Percentiles rank a stretch among this genome's conserved stretches.
phyloP scores from a whole-genome alignment of 2,797 vertebrate genomes.

The Chanos chanos region DNA sequence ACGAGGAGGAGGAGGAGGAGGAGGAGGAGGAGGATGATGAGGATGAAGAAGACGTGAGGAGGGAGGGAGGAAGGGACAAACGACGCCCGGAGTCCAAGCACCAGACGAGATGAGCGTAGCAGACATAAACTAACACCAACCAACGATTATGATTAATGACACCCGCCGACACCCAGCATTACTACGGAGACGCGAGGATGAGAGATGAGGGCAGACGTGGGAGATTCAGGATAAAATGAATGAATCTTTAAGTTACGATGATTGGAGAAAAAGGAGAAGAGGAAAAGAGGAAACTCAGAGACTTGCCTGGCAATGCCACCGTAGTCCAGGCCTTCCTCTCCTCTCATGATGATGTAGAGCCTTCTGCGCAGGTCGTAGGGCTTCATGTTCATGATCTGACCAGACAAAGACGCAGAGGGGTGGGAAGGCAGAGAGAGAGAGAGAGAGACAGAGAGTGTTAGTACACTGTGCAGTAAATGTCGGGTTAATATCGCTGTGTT shows the following conservation, averaged over 20 bases:
- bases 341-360: constrained; percentile 97
- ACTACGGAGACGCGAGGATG: background rate
- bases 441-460: background rate
- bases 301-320: constrained; percentile 93
- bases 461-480: background rate
- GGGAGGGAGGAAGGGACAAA: background rate
- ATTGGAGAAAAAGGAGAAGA: background rate
- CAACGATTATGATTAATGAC: too few species aligned
- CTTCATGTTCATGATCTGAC: constrained; percentile 98
- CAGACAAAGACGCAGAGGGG: background rate
- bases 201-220: too few species aligned
- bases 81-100: background rate
- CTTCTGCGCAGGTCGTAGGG: constrained; percentile 90
- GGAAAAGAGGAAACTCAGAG: background rate
- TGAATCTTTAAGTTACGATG: too few species aligned
- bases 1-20: constrained; percentile 14
- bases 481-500: too few species aligned
- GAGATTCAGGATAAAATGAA: too few species aligned
- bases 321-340: constrained; percentile 96
- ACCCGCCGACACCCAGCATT: constrained; percentile 4
- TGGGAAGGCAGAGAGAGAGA: background rate
- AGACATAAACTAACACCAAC: constrained; percentile 13
- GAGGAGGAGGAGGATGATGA: constrained; percentile 41
- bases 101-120: background rate
- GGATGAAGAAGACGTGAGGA: background rate